Base-by-base conservation (phyloP, 2,113 vertebrate species). In the Aspidoscelis tigris region DNA sequence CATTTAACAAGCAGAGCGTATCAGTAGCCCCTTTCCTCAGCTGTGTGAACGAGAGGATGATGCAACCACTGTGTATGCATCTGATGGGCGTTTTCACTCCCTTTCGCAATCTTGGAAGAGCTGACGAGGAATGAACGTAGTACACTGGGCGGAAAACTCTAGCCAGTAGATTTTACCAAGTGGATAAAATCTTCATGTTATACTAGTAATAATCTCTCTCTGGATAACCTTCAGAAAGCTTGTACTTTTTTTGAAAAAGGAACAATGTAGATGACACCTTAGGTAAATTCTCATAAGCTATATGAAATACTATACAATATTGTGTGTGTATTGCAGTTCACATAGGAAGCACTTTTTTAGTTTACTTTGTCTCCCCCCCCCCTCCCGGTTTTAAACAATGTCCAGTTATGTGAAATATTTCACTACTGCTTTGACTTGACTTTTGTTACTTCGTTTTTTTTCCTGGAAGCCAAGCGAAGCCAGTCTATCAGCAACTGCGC, bases 401-500 rank as follows among this genome's bases (percentile, higher is more conserved):
- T 4, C 84, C 76, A 88, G 81, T 76, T 84, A 84, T 84, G 43
- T 1, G 65, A 68, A 83, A 73, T 89, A 58, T 71, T 90, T 82
- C 24, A 1, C 72, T 68, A 9, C 83, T 85, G 70, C 89, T 86
- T 89, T 96, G 93, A 96, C 80, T 0, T 89, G 89, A 94, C 58
- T 85, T 53, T 43, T 94, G 14, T 96, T 94, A 90, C 95, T 96
- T 96, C 94, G 84, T 96, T 93, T 97, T 55, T 55, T 18, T 94
- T 92, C 84, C 89, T 88, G 96, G 95, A 98, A 99, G 99, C 98
- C 95, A 99, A 99, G 97, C 96, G 99, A 97, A 99, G 98, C 96
- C 98, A 98, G 95, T 99, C 98, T 97, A 98, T 99, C 98, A 98
- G 97, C 99, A 99, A 98, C 97, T 99, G 98, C 98, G 98, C 96